Percentiles rank a stretch among this genome's conserved stretches.
Evolutionary conservation across 1,140 invertebrate genomes (phyloP).

Genomic region (Drosophila asahinai): DNA sequence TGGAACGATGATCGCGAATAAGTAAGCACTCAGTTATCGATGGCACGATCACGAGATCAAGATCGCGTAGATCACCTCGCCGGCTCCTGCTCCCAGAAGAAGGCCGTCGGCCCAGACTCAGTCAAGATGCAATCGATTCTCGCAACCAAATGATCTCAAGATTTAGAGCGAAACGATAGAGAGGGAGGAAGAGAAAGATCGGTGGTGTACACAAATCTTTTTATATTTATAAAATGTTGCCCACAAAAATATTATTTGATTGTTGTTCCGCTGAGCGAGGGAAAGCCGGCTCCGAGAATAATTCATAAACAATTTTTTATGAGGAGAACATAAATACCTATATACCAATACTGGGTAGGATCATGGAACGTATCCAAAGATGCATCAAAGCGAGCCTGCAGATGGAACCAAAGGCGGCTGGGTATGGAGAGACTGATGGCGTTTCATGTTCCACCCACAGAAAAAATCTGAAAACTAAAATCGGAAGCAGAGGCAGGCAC

Average conservation of each 20-base stretch:
- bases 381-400: constrained; percentile 56
- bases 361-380: constrained; percentile 83
- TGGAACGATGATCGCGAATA: constrained; percentile 64
- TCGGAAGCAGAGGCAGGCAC: constrained; percentile 15
- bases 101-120: constrained; percentile 16
- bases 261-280: constrained; percentile 46
- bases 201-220: constrained; percentile 52
- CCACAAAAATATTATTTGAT: constrained; percentile 77
- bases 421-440: constrained; percentile 80
- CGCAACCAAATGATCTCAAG: constrained; percentile 78
- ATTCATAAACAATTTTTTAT: constrained; percentile 77
- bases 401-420: constrained; percentile 54
- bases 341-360: constrained; percentile 41
- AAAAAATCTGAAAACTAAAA: constrained; percentile 18
- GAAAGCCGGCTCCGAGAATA: constrained; percentile 9
- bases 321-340: constrained; percentile 35
- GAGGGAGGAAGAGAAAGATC: constrained; percentile 12
- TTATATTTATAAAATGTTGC: constrained; percentile 73
- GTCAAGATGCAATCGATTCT: constrained; percentile 70
- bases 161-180: constrained; percentile 26
- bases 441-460: constrained; percentile 66
- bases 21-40: constrained; percentile 26
- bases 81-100: constrained; percentile 5
- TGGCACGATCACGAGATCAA: constrained; percentile 24
- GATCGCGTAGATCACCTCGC: constrained; percentile 6